These are phyloP conservation scores for Pelusios castaneus DNA, from an alignment of 2,113 vertebrate genomes.

Conservation along the genomic window DNA sequence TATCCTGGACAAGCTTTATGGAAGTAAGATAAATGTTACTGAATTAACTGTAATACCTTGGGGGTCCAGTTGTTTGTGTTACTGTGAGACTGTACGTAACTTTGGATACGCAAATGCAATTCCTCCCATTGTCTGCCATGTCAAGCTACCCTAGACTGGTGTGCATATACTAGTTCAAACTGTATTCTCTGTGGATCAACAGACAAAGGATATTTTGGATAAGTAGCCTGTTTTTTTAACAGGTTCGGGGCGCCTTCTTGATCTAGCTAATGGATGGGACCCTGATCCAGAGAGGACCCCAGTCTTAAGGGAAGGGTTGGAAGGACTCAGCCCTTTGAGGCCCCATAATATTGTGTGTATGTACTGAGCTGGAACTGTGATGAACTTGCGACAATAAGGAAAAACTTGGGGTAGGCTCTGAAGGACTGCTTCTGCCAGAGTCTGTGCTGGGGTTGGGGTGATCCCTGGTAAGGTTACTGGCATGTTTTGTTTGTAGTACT, in stretches of 20 bases:
- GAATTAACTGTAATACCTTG: neutral
- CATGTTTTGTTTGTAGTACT: neutral
- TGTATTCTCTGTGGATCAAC: neutral
- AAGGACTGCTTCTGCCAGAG: neutral
- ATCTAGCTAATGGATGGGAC: neutral
- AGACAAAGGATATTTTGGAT: neutral
- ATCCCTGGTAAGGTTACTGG: neutral
- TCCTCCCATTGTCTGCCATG: neutral
- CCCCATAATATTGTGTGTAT: too few species aligned
- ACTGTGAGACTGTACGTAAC: neutral
- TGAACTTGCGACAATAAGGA: neutral
- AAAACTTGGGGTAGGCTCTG: neutral
- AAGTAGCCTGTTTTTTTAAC: neutral
- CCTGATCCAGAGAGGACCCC: too few species aligned
- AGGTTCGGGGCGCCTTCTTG: neutral
- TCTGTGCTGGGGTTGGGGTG: too few species aligned
- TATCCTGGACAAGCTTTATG: too few species aligned
- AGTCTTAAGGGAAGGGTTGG: neutral
- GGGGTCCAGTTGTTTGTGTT: neutral
- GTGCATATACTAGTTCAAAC: neutral
- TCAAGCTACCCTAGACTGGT: neutral
- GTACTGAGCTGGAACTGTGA: neutral
- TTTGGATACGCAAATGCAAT: neutral
- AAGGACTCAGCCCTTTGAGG: too few species aligned
- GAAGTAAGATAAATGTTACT: too few species aligned